A percentile compares a stretch with the other conserved stretches of the same genome.
Conservation (phyloP, 2,113 vertebrate species). For the Phoenicopterus ruber region DNA sequence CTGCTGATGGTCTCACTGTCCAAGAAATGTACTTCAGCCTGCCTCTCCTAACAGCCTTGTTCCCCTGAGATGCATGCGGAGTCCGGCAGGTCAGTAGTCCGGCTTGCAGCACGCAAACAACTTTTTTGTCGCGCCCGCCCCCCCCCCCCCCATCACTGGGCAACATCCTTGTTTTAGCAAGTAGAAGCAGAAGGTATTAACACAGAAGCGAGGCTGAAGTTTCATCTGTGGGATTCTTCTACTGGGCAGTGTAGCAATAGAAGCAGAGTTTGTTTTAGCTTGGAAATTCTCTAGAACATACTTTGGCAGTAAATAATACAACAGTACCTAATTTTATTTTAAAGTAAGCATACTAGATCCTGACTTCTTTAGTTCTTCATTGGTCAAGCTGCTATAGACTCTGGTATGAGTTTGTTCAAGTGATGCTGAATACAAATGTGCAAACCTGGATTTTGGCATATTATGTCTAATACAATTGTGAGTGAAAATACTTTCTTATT, state of each 20-base stretch:
- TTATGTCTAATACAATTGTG: background rate
- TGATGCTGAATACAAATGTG: background rate
- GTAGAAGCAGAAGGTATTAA: background rate
- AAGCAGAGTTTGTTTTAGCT: background rate
- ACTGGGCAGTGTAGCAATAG: background rate
- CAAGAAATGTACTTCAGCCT: background rate
- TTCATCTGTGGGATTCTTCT: background rate
- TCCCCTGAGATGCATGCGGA: background rate
- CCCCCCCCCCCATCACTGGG: no score
- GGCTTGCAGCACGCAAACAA: background rate
- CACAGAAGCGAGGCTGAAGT: accelerated
- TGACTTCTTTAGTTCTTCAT: background rate
- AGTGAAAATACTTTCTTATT: background rate
- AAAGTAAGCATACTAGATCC: background rate
- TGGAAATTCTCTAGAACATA: background rate
- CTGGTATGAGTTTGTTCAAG: background rate
- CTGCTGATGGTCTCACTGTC: background rate
- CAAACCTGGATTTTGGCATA: background rate
- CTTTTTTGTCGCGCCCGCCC: background rate
- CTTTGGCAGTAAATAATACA: background rate
- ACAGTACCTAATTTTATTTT: background rate
- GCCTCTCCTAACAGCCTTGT: background rate
- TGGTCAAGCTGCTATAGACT: background rate
- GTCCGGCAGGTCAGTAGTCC: background rate
- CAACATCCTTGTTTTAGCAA: background rate